Conservation (phyloP, 1,140 invertebrate genomes). For the Dendroctonus valens region DNA sequence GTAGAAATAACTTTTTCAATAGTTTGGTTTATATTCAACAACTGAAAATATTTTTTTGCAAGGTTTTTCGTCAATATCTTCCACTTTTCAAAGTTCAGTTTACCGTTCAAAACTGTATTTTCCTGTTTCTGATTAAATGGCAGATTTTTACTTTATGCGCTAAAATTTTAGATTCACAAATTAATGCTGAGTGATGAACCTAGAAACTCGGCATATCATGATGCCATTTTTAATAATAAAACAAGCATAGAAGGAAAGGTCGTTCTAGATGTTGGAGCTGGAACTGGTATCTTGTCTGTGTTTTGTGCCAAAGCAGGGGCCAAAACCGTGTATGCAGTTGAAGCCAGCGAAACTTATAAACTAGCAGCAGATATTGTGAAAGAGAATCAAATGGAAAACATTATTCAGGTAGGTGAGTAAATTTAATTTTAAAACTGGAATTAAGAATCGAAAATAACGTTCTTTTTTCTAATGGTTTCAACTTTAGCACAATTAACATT, state of each 20-base stretch:
- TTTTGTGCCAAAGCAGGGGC: slow-evolving; percentile 95
- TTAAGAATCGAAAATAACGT: background rate
- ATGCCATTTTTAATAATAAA: slow-evolving; percentile 77
- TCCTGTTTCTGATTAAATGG: too few species aligned
- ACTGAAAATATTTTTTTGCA: too few species aligned
- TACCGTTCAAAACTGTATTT: too few species aligned
- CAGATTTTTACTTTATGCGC: too few species aligned
- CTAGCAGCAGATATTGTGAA: slow-evolving; percentile 83
- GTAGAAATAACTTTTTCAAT: too few species aligned
- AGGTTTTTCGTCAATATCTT: too few species aligned
- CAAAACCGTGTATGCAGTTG: slow-evolving; percentile 87
- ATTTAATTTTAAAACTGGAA: too few species aligned
- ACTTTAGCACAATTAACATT: background rate
- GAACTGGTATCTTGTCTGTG: slow-evolving; percentile 94
- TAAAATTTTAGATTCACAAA: slow-evolving; percentile 64
- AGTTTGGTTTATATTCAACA: too few species aligned
- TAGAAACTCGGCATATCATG: slow-evolving; percentile 77
- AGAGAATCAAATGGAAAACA: slow-evolving; percentile 61
- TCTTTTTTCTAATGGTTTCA: slow-evolving; percentile 5
- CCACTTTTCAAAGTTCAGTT: too few species aligned
- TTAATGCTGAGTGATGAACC: slow-evolving; percentile 78
- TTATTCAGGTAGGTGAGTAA: slow-evolving; percentile 56
- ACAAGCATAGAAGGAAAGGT: slow-evolving; percentile 67
- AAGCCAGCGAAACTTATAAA: slow-evolving; percentile 87
- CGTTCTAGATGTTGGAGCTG: slow-evolving; percentile 95